Percentiles rank a stretch among this genome's conserved stretches.
phyloP scores from a whole-genome alignment of 2,797 vertebrate genomes.

The Enteromius viviparus region DNA sequence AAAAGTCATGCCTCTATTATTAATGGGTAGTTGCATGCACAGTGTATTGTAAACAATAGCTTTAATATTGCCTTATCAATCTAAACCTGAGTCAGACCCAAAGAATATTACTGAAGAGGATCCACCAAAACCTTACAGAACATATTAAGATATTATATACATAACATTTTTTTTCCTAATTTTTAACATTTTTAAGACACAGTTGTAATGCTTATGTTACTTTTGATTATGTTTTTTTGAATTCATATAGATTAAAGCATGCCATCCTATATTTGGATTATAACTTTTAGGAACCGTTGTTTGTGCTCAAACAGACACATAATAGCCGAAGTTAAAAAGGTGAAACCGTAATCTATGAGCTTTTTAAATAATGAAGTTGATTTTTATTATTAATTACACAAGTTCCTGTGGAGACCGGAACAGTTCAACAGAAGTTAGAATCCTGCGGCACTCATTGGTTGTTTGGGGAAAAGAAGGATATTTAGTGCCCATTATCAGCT shows the following conservation, averaged over 20 bases:
- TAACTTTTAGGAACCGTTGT: background rate
- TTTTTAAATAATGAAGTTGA: background rate
- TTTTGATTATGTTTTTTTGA: background rate
- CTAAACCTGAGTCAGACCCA: background rate
- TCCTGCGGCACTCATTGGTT: background rate
- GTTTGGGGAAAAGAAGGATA: background rate
- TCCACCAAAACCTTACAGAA: background rate
- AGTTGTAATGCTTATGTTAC: background rate
- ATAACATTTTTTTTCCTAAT: background rate
- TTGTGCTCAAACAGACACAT: background rate
- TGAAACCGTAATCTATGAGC: background rate
- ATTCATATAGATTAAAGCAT: background rate
- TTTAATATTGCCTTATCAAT: background rate
- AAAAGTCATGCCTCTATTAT: background rate
- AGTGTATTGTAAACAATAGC: background rate
- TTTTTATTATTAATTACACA: background rate
- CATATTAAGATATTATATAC: too few species aligned
- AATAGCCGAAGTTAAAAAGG: background rate
- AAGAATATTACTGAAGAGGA: background rate
- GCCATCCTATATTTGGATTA: background rate
- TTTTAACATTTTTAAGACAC: background rate
- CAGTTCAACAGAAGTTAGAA: background rate
- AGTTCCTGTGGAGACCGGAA: background rate
- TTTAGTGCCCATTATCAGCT: conserved; percentile 59
- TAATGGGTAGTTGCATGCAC: background rate